Percentiles rank a stretch among this genome's conserved stretches.
phyloP scores from a whole-genome alignment of 2,113 vertebrate genomes.

The Cyanocitta stelleri region DNA sequence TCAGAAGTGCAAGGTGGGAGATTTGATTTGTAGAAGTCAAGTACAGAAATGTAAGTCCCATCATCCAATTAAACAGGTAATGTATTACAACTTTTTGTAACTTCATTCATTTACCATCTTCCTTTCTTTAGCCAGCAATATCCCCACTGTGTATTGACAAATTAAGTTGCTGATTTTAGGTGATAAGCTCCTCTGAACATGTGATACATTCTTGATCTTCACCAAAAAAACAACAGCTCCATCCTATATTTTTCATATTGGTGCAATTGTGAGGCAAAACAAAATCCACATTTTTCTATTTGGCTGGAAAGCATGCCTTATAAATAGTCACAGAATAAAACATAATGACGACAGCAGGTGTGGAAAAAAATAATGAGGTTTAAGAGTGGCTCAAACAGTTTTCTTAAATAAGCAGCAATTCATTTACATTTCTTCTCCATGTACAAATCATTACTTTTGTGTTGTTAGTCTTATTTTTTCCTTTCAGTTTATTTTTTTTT shows the following conservation, averaged over 20 bases:
- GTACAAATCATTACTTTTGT: neutral
- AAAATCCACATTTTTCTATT: neutral
- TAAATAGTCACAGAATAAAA: neutral
- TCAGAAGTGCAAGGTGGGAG: neutral
- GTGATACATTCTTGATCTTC: neutral
- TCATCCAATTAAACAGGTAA: neutral
- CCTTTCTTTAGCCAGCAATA: neutral
- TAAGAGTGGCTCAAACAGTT: neutral
- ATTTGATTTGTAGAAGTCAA: neutral
- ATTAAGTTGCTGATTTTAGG: neutral
- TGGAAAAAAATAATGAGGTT: neutral
- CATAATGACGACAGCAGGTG: neutral
- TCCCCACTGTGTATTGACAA: neutral
- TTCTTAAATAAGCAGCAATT: neutral
- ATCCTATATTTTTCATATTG: neutral
- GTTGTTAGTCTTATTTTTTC: neutral
- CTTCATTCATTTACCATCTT: neutral
- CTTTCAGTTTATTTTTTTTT: neutral
- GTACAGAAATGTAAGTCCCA: neutral
- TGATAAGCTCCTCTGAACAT: neutral
- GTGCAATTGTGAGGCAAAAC: neutral
- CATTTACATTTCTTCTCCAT: neutral
- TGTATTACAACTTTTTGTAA: neutral
- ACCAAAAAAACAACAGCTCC: neutral
- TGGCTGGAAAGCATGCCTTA: neutral